A percentile compares a stretch with the other conserved stretches of the same genome.
These are phyloP conservation scores for Babylonia areolata DNA, from an alignment of 1,140 invertebrate species.

Conservation along the genomic window DNA sequence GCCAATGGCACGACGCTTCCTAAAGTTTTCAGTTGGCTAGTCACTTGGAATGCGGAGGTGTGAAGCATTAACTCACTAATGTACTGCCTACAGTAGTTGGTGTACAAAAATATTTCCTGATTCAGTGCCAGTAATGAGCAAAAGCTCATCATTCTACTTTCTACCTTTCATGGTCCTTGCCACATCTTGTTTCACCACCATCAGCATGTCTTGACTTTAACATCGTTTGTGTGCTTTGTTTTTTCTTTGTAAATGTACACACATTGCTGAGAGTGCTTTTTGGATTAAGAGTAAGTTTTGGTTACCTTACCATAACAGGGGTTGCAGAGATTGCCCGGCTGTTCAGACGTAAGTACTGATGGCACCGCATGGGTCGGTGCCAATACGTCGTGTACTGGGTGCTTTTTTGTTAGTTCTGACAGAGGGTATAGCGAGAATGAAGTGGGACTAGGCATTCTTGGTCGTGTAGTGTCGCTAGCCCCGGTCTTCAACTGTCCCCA, in stretches of 20 bases:
- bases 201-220: too few relatives aligned
- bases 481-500: not conserved
- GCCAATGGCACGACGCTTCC: too few relatives aligned
- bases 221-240: too few relatives aligned
- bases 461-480: slow-evolving; percentile 18
- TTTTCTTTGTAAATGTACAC: not conserved
- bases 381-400: not conserved
- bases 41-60: too few relatives aligned
- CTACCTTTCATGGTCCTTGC: too few relatives aligned
- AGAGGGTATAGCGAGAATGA: not conserved
- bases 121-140: too few relatives aligned
- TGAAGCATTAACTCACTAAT: too few relatives aligned
- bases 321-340: not conserved
- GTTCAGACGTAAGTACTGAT: slow-evolving; percentile 10
- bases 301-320: slow-evolving; percentile 13
- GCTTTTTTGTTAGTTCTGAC: not conserved
- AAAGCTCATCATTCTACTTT: too few relatives aligned
- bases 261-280: not conserved
- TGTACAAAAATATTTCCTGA: too few relatives aligned
- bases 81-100: too few relatives aligned
- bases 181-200: too few relatives aligned
- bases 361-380: slow-evolving; percentile 6
- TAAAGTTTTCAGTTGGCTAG: too few relatives aligned
- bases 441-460: not conserved
- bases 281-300: slow-evolving; percentile 10